phyloP scores from a whole-genome alignment of 2,888 invertebrate species.

The Dioctria rufipes region DNA sequence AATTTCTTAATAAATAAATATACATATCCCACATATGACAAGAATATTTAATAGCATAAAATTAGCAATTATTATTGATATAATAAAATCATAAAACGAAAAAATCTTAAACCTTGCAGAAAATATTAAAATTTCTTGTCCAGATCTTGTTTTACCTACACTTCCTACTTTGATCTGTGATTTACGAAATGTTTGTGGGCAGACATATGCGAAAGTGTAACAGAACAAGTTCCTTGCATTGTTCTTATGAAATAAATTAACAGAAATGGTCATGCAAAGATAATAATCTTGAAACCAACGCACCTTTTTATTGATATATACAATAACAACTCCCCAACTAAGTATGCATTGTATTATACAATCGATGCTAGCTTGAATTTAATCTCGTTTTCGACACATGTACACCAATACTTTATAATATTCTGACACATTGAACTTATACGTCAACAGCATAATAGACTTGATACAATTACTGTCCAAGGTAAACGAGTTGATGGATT shows the following conservation, averaged over 20 bases:
- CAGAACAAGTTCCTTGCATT: conserved; percentile 41
- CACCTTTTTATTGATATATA: background rate
- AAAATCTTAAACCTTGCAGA: conserved; percentile 16
- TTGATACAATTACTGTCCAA: conserved; percentile 18
- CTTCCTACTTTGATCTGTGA: conserved; percentile 26
- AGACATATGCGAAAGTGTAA: conserved; percentile 21
- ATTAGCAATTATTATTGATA: background rate
- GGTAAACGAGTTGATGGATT: conserved; percentile 24
- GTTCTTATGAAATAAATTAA: conserved; percentile 27
- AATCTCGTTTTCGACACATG: conserved; percentile 8
- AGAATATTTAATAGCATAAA: background rate
- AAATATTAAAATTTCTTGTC: conserved; percentile 23
- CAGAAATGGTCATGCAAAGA: conserved; percentile 39
- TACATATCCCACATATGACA: no score
- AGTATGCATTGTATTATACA: background rate
- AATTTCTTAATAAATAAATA: no score
- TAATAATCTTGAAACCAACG: conserved; percentile 40
- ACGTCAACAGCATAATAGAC: background rate
- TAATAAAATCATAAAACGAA: background rate
- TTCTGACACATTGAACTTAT: conserved; percentile 31
- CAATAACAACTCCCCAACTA: background rate
- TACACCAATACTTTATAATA: background rate
- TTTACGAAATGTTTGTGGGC: background rate
- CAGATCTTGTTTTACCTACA: conserved; percentile 14
- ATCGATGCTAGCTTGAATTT: background rate